Percentiles rank a stretch among this genome's conserved stretches.
Evolutionary conservation across 2,888 invertebrate genomes (phyloP).

Genomic region (Drosophila colorata): DNA sequence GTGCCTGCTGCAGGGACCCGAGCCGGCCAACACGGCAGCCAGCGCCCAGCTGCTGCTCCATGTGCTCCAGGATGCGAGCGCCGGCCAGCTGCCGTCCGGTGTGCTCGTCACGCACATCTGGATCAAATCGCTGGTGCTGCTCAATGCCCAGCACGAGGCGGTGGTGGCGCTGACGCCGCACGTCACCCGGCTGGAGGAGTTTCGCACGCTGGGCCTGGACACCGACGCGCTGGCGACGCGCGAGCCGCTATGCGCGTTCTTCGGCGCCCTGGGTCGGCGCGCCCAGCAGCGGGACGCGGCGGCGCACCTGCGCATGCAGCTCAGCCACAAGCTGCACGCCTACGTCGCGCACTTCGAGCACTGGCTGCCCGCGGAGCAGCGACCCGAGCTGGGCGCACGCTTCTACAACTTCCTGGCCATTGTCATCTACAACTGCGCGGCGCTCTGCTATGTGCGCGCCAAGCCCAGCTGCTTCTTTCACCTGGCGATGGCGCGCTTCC

Average conservation of each 20-base stretch:
- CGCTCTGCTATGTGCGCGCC: conserved; percentile 82
- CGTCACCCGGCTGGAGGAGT: conserved; percentile 76
- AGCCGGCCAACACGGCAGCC: conserved; percentile 76
- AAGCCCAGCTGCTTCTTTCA: conserved; percentile 86
- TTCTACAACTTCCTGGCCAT: conserved; percentile 84
- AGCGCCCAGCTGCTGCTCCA: conserved; percentile 74
- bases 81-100: conserved; percentile 40
- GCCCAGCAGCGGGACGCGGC: conserved; percentile 52
- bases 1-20: conserved; percentile 69
- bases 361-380: conserved; percentile 76
- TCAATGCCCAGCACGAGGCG: conserved; percentile 81
- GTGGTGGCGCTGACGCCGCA: conserved; percentile 75
- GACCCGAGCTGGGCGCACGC: conserved; percentile 76
- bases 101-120: conserved; percentile 81
- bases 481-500: conserved; percentile 85
- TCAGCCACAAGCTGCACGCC: conserved; percentile 81
- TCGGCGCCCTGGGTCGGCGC: conserved; percentile 80
- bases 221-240: conserved; percentile 72
- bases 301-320: conserved; percentile 66
- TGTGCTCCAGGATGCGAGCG: conserved; percentile 48
- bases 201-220: conserved; percentile 67
- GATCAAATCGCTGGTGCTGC: conserved; percentile 83
- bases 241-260: conserved; percentile 83
- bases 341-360: conserved; percentile 83
- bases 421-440: conserved; percentile 84